Conservation (phyloP, 2,888 invertebrate genomes). For the Sarcophaga variegata region DNA sequence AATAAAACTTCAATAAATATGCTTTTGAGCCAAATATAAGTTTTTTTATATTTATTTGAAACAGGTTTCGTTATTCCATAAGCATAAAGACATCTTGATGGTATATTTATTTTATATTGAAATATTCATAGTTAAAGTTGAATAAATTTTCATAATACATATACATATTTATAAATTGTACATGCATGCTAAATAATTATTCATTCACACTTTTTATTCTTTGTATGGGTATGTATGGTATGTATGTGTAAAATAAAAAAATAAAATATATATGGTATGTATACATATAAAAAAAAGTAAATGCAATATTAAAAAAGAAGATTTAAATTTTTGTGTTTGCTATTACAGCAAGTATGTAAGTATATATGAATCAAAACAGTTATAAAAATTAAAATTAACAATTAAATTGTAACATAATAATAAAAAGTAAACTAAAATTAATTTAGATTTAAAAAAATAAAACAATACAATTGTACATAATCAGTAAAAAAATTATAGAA, state of each 20-base stretch:
- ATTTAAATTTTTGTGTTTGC: constrained; percentile 19
- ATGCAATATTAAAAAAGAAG: constrained; percentile 51
- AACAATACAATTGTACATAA: constrained; percentile 67
- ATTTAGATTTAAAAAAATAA: background rate
- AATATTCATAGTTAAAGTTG: constrained; percentile 13
- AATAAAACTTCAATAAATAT: constrained; percentile 26
- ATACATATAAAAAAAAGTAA: constrained; percentile 37
- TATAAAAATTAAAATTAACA: constrained; percentile 41
- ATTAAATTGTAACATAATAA: constrained; percentile 19
- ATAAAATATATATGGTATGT: constrained; percentile 25
- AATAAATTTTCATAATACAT: constrained; percentile 5
- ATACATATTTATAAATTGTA: background rate
- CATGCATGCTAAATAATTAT: constrained; percentile 18
- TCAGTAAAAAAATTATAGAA: constrained; percentile 65
- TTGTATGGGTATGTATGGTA: background rate
- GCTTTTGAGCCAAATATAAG: constrained; percentile 72
- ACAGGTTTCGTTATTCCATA: constrained; percentile 57
- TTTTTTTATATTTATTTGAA: constrained; percentile 46
- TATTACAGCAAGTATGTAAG: constrained; percentile 21
- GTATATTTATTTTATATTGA: constrained; percentile 29
- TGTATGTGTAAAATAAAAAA: constrained; percentile 3
- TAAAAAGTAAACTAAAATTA: background rate
- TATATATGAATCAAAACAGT: constrained; percentile 1
- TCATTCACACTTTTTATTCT: constrained; percentile 22
- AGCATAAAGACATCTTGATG: constrained; percentile 63